Percentiles rank a stretch among this genome's conserved stretches.
Evolutionary conservation across 2,888 invertebrate species (phyloP).

Genomic region (Epiblema foenella): DNA sequence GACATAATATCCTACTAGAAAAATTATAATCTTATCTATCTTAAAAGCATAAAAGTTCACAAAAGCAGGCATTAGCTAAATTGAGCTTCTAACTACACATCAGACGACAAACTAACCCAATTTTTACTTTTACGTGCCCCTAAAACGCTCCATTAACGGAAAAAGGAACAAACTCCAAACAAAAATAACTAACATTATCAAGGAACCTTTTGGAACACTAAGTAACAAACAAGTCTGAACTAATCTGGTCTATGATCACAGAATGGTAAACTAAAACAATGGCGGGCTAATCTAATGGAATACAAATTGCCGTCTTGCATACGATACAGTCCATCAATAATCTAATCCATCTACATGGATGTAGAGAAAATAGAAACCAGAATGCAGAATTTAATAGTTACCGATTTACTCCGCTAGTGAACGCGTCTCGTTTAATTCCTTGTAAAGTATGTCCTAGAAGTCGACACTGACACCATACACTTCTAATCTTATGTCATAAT

Average conservation of each 20-base stretch:
- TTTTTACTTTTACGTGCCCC: slow-evolving; percentile 22
- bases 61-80: not conserved
- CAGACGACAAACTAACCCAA: slow-evolving; percentile 23
- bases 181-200: slow-evolving; percentile 31
- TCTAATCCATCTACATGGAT: slow-evolving; percentile 54
- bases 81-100: slow-evolving; percentile 11
- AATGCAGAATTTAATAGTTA: too few relatives aligned
- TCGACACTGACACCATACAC: too few relatives aligned
- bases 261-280: slow-evolving; percentile 54
- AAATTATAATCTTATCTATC: not conserved
- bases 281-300: slow-evolving; percentile 67
- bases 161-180: slow-evolving; percentile 30
- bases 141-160: slow-evolving; percentile 35
- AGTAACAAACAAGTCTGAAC: slow-evolving; percentile 46
- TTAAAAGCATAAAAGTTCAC: not conserved
- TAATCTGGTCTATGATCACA: slow-evolving; percentile 47
- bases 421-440: too few relatives aligned
- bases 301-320: slow-evolving; percentile 74
- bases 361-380: slow-evolving; percentile 50
- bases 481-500: too few relatives aligned
- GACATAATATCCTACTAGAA: not conserved
- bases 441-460: too few relatives aligned
- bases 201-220: slow-evolving; percentile 22
- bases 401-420: too few relatives aligned
- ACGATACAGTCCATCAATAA: slow-evolving; percentile 73